These are phyloP conservation scores for Channa striata DNA, from an alignment of 2,797 vertebrate species.

Conservation along the genomic window DNA sequence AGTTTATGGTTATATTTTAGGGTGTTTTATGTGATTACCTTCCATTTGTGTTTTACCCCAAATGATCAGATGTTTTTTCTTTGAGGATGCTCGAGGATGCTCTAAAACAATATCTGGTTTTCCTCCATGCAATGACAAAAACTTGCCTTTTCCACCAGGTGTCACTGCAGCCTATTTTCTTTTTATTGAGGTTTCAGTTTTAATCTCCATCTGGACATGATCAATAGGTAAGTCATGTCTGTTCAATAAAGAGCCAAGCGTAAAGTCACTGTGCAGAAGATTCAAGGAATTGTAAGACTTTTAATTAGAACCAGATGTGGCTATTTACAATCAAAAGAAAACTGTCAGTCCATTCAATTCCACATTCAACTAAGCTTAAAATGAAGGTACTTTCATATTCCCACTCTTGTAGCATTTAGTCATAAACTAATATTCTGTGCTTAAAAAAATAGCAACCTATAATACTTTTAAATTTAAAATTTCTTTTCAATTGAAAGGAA, in stretches of 20 bases:
- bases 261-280: slow-evolving; percentile 24
- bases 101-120: too few species aligned
- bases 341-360: slow-evolving; percentile 77
- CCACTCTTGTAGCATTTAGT: slow-evolving; percentile 80
- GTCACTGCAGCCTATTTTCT: slow-evolving; percentile 39
- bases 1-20: too few species aligned
- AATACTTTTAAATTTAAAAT: slow-evolving; percentile 95
- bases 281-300: slow-evolving; percentile 74
- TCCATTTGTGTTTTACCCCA: too few species aligned
- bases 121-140: neutral
- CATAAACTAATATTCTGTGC: slow-evolving; percentile 82
- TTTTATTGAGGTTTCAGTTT: accelerated
- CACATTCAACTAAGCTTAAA: slow-evolving; percentile 78
- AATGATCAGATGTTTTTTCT: too few species aligned
- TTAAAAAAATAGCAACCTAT: slow-evolving; percentile 91
- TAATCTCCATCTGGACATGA: neutral
- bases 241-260: slow-evolving; percentile 5
- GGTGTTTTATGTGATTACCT: too few species aligned
- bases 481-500: slow-evolving; percentile 87
- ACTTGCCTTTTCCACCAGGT: slow-evolving; percentile 37
- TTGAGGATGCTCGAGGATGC: too few species aligned
- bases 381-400: slow-evolving; percentile 71
- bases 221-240: neutral
- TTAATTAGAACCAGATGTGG: slow-evolving; percentile 83
- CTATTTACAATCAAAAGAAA: slow-evolving; percentile 84